Conservation (phyloP, 2,113 vertebrate genomes). For the Brachypteracias leptosomus region DNA sequence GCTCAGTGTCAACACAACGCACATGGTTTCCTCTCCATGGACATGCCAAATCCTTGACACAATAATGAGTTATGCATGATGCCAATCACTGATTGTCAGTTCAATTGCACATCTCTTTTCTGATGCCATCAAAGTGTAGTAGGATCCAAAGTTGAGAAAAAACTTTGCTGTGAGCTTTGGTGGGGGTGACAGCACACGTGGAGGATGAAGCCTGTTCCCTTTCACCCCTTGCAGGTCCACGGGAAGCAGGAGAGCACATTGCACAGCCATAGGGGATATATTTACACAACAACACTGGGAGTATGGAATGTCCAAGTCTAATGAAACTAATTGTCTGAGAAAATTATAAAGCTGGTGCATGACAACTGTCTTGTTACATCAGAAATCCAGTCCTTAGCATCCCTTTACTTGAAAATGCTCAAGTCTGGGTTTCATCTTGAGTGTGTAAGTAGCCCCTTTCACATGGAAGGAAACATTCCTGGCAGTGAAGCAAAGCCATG, state of each 20-base stretch:
- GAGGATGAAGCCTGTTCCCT: background rate
- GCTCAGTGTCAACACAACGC: conserved; percentile 32
- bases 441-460: background rate
- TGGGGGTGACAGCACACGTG: background rate
- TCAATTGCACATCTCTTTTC: conserved; percentile 22
- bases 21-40: conserved; percentile 29
- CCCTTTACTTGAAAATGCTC: fast-evolving
- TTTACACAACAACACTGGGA: background rate
- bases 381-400: background rate
- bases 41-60: conserved; percentile 55
- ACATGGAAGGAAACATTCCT: background rate
- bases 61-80: conserved; percentile 33
- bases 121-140: conserved; percentile 2
- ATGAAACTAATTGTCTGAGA: background rate
- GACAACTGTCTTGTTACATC: background rate
- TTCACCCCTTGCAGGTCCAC: background rate
- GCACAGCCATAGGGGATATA: background rate
- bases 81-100: conserved; percentile 44
- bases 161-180: background rate
- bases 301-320: fast-evolving
- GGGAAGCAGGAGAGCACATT: background rate
- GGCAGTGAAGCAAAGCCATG: background rate
- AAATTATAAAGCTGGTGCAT: background rate
- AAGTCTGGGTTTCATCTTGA: background rate
- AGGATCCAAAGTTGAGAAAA: background rate